phyloP scores from a whole-genome alignment of 2,797 vertebrate species.

The Myotis pilosus region DNA sequence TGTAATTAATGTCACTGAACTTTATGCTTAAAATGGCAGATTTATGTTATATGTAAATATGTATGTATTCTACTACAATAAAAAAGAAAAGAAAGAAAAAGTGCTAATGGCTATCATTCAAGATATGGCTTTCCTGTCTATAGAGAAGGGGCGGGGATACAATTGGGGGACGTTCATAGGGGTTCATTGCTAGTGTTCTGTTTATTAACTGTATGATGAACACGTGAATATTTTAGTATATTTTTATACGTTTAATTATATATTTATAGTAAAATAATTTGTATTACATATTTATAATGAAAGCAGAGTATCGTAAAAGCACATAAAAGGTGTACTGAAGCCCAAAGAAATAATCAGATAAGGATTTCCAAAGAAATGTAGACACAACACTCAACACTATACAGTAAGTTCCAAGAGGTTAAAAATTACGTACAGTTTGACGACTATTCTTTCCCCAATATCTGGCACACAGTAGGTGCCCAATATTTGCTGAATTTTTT shows the following conservation, averaged over 20 bases:
- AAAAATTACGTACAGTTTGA: not conserved
- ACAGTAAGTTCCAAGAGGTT: not conserved
- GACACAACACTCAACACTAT: not conserved
- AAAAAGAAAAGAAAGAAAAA: not conserved
- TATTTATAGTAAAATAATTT: not conserved
- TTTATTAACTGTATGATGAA: not conserved
- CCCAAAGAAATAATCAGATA: not conserved
- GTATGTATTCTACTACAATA: not conserved
- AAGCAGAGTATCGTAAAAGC: not conserved
- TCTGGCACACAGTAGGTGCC: not conserved
- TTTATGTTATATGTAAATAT: not conserved
- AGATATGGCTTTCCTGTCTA: not conserved
- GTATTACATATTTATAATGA: not conserved
- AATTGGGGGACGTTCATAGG: not conserved
- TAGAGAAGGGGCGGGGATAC: not conserved
- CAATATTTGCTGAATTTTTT: not conserved
- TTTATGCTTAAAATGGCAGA: not conserved
- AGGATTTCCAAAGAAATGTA: not conserved
- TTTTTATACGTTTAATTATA: slow-evolving; percentile 8
- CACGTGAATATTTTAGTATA: not conserved
- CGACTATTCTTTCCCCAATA: not conserved
- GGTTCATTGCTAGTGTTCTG: not conserved
- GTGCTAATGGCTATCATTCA: not conserved
- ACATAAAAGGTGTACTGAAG: not conserved
- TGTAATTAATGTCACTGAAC: not conserved